These are phyloP conservation scores for Atrina japonica DNA, from an alignment of 2,888 invertebrate species.

Conservation along the genomic window DNA sequence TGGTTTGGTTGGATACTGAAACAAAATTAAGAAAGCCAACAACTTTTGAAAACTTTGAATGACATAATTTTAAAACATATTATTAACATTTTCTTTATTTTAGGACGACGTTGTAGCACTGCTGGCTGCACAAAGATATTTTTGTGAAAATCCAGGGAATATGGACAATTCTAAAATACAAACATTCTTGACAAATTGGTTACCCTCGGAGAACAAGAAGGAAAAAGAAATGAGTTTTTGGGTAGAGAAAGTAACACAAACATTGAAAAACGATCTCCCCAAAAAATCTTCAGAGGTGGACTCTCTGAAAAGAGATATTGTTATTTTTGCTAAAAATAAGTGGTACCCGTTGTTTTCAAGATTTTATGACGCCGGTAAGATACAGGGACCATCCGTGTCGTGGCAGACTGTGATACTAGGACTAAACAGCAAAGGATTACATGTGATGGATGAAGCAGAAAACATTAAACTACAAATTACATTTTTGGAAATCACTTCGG, in stretches of 20 bases:
- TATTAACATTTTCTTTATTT: no score
- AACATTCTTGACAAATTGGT: conserved; percentile 62
- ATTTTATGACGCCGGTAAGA: conserved; percentile 68
- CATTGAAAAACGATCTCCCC: conserved; percentile 56
- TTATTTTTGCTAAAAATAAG: conserved; percentile 68
- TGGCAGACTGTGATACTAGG: conserved; percentile 65
- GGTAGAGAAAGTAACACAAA: conserved; percentile 54
- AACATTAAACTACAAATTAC: conserved; percentile 61
- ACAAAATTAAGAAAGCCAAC: no score
- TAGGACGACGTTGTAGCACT: conserved; percentile 68
- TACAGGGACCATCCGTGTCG: conserved; percentile 51
- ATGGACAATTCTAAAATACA: conserved; percentile 60
- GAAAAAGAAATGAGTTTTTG: conserved; percentile 50
- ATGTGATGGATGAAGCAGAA: conserved; percentile 69
- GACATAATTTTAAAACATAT: no score
- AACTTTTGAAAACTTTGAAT: no score
- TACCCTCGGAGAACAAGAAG: conserved; percentile 57
- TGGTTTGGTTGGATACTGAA: no score
- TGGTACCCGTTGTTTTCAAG: conserved; percentile 70
- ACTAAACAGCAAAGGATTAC: conserved; percentile 67
- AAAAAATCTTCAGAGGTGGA: conserved; percentile 49
- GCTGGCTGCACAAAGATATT: conserved; percentile 70
- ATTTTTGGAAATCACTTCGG: conserved; percentile 63
- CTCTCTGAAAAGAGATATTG: conserved; percentile 65
- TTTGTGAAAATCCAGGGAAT: conserved; percentile 59